Evolutionary conservation across 2,888 invertebrate genomes (phyloP), one percentile per base, ranked within the genome.

Genomic region (Eumerus sabulonum): DNA sequence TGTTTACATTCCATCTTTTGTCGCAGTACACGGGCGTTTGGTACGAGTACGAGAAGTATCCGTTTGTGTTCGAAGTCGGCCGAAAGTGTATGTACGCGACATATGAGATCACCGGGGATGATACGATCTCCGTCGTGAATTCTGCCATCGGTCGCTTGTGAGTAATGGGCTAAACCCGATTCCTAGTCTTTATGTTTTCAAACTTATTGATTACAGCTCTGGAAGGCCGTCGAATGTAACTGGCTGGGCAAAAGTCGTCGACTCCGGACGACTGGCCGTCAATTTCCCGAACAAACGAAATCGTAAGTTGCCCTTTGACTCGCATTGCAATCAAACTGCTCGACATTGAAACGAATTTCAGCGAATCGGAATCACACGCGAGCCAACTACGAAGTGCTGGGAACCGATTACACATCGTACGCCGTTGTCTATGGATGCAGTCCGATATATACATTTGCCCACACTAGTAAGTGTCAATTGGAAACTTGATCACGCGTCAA

Each of bases 21-120:
- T 67, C 84, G 53, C 72, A 94, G 94, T 94, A 93, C 84, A 85
- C 93, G 85, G 95, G 95, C 44, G 91, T 91, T 84, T 95, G 95
- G 95, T 95, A 93, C 85, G 95, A 95, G 87, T 91, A 91, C 14
- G 92, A 94, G 83, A 92, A 93, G 84, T 95, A 95, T 87, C 94
- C 94, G 84, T 92, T 93, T 47, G 84, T 94, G n/a, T 94, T 94
- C 86, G 93, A 95, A 87, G 87, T 93, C 9, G 94, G 93, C 3
- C 94, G 93, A 35, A 93, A 92, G 84, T 95, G 95, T 85, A 92
- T 94, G 59, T 92, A 92, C 1, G 94, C 94, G 0, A 91, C 91
- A 71, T 95, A 94, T 86, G 86, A 85, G 79, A 84, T 83, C 76
- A 88, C 84, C 83, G 90, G 86, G 83, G 91, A 90, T 53, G 89